These are phyloP conservation scores for Neodiprion pinetum DNA, from an alignment of 1,140 invertebrate species.

Conservation along the genomic window DNA sequence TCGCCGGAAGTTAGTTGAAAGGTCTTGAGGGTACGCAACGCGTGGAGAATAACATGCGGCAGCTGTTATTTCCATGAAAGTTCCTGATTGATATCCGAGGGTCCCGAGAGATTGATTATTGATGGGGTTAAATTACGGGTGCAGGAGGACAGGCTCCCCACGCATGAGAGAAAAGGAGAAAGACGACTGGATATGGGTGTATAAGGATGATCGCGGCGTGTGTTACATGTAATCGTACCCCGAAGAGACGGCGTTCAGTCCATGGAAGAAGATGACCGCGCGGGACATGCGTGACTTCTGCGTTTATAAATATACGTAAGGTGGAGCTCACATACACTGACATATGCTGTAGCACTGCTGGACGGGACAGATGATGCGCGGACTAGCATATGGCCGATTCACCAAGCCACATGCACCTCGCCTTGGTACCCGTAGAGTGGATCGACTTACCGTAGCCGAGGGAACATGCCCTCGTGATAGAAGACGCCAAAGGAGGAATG, in stretches of 20 bases:
- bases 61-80: not conserved
- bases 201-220: not conserved
- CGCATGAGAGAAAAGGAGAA: too few species aligned
- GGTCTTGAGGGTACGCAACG: too few species aligned
- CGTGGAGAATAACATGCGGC: not conserved
- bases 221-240: not conserved
- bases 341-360: too few species aligned
- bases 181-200: not conserved
- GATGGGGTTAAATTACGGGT: slow-evolving; percentile 1
- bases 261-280: not conserved
- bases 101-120: not conserved
- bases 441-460: too few species aligned
- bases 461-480: too few species aligned
- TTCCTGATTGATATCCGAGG: not conserved
- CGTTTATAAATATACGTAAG: not conserved
- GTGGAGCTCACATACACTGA: not conserved
- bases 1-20: too few species aligned
- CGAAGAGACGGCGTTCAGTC: not conserved
- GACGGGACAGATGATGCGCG: not conserved
- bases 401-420: too few species aligned
- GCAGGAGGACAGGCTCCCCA: not conserved
- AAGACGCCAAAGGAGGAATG: too few species aligned
- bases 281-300: not conserved
- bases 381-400: too few species aligned
- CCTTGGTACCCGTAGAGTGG: too few species aligned